phyloP scores from a whole-genome alignment of 2,113 vertebrate genomes.

The Phalacrocorax carbo region DNA sequence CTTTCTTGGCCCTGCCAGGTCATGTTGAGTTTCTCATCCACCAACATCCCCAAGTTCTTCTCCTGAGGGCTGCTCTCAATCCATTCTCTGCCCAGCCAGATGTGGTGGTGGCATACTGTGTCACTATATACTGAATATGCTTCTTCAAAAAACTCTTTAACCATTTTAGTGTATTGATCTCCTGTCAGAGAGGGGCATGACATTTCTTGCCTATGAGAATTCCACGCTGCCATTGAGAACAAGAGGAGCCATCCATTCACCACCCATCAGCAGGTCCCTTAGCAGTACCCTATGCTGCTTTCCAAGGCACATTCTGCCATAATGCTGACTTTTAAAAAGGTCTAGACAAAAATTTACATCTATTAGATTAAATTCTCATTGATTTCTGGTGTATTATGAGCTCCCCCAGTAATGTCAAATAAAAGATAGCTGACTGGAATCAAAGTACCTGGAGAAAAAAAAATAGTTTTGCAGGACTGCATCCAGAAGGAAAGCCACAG shows the following conservation, averaged over 20 bases:
- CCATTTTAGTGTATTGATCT: background rate
- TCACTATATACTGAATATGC: background rate
- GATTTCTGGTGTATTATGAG: background rate
- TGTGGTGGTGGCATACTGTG: background rate
- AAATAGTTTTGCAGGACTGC: background rate
- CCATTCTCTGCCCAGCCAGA: too few relatives aligned
- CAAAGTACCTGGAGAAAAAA: background rate
- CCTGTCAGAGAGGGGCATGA: background rate
- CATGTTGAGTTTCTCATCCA: too few relatives aligned
- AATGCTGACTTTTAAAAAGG: background rate
- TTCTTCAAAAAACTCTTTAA: background rate
- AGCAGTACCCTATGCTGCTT: background rate
- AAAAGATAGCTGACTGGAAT: background rate
- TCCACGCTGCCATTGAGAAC: background rate
- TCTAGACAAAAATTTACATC: background rate
- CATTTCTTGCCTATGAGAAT: background rate
- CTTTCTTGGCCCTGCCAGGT: too few relatives aligned
- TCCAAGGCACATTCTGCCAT: background rate
- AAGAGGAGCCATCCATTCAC: background rate
- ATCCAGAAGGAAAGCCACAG: background rate
- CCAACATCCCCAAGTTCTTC: too few relatives aligned
- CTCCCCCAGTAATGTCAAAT: background rate
- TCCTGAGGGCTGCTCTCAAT: too few relatives aligned
- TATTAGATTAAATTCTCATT: background rate
- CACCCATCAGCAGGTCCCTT: background rate